A percentile compares a stretch with the other conserved stretches of the same genome.
phyloP scores from a whole-genome alignment of 2,113 vertebrate genomes.

The Leptodactylus fuscus region DNA sequence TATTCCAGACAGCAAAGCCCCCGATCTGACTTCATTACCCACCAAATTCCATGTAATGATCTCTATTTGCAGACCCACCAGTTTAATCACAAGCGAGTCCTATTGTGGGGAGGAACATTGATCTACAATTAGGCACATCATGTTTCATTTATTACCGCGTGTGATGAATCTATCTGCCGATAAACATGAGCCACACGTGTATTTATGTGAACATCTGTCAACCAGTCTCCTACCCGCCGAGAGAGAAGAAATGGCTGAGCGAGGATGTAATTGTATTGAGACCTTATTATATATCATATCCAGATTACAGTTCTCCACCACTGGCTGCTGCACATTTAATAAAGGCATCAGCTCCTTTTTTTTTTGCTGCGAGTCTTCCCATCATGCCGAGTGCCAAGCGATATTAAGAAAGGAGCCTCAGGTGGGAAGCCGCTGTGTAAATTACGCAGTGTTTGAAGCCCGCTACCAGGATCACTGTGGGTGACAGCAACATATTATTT shows the following conservation, averaged over 20 bases:
- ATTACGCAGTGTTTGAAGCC: conserved; percentile 59
- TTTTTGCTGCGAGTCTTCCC: not conserved
- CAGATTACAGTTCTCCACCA: not conserved
- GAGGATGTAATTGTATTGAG: not conserved
- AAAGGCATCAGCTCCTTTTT: conserved; percentile 42
- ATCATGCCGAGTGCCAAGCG: conserved; percentile 51
- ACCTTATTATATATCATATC: conserved; percentile 5
- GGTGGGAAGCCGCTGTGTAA: conserved; percentile 58
- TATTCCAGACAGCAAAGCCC: too few species aligned
- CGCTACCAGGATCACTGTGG: conserved; percentile 53
- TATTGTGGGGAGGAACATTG: conserved; percentile 19
- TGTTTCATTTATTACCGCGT: conserved; percentile 23
- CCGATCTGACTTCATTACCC: not conserved
- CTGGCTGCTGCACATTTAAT: conserved; percentile 40
- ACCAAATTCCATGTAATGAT: not conserved
- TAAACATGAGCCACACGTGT: conserved; percentile 9
- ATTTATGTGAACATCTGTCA: conserved; percentile 28
- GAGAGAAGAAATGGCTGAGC: not conserved
- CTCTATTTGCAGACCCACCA: not conserved
- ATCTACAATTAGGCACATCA: conserved; percentile 41
- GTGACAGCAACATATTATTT: conserved; percentile 59
- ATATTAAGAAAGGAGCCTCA: conserved; percentile 59
- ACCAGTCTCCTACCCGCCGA: not conserved
- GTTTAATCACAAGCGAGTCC: conserved; percentile 6
- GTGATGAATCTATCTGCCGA: conserved; percentile 38